A percentile compares a stretch with the other conserved stretches of the same genome.
Evolutionary conservation across 2,888 invertebrate genomes (phyloP).

Genomic region (Rhingia rostrata): DNA sequence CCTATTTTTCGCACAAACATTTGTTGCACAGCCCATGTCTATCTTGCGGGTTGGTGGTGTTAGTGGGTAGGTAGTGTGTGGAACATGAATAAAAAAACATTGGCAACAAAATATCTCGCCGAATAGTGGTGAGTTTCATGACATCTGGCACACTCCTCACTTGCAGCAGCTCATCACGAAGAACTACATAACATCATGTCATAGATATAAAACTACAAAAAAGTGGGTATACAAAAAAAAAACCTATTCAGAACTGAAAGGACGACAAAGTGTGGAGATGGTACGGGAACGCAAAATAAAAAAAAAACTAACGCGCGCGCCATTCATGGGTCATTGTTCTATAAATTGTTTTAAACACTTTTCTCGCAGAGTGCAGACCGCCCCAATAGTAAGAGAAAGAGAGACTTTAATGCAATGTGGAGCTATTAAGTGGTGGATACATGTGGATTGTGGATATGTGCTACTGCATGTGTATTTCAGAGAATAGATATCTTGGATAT

Average conservation of each 20-base stretch:
- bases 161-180: constrained; percentile 44
- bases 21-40: constrained; percentile 49
- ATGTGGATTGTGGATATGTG: constrained; percentile 10
- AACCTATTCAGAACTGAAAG: constrained; percentile 8
- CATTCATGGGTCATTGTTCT: constrained; percentile 73
- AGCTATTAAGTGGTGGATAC: neutral
- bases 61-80: constrained; percentile 10
- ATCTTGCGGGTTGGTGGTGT: neutral
- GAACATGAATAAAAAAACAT: constrained; percentile 48
- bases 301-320: constrained; percentile 41
- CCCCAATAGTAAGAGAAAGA: constrained; percentile 5
- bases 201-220: constrained; percentile 40
- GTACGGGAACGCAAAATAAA: constrained; percentile 1
- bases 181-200: constrained; percentile 56
- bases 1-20: constrained; percentile 31
- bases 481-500: constrained; percentile 43
- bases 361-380: constrained; percentile 36
- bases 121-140: constrained; percentile 62
- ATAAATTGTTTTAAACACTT: constrained; percentile 70
- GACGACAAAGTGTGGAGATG: constrained; percentile 25
- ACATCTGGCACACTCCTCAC: constrained; percentile 57
- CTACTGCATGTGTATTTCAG: constrained; percentile 30
- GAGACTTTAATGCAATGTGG: constrained; percentile 34
- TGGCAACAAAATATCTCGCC: constrained; percentile 53
- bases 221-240: constrained; percentile 6